These are phyloP conservation scores for Clivina fossor DNA, from an alignment of 2,888 invertebrate species.

Conservation along the genomic window DNA sequence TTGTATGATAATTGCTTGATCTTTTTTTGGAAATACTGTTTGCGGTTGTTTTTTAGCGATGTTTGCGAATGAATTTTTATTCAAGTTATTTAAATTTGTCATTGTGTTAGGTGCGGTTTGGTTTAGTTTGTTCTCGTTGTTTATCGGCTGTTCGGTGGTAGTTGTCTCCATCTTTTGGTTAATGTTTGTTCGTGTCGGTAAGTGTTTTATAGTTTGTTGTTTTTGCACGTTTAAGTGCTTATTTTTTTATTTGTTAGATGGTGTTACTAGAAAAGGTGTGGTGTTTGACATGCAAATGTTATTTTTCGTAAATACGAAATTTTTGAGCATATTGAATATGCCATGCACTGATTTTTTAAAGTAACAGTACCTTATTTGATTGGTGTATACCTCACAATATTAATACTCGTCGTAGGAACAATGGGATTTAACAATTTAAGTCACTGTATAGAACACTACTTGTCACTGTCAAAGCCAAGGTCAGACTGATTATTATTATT, in stretches of 20 bases:
- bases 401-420: background rate
- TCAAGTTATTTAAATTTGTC: slow-evolving; percentile 7
- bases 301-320: background rate
- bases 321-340: slow-evolving; percentile 2
- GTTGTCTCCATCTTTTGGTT: background rate
- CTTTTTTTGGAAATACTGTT: background rate
- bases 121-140: background rate
- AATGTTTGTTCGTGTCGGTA: background rate
- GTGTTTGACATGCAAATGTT: background rate
- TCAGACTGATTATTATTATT: too few species aligned
- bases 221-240: background rate
- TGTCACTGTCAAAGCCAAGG: background rate
- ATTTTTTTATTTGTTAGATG: background rate
- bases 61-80: slow-evolving; percentile 4
- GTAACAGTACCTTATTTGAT: background rate
- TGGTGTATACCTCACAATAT: background rate
- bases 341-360: background rate
- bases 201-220: background rate
- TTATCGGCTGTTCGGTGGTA: background rate
- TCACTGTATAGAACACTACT: background rate
- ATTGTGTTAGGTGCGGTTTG: slow-evolving; percentile 1
- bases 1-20: slow-evolving; percentile 11
- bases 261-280: background rate
- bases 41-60: slow-evolving; percentile 1
- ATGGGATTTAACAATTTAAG: background rate